Base-by-base conservation (phyloP, 1,140 invertebrate genomes). In the Whitmania pigra region DNA sequence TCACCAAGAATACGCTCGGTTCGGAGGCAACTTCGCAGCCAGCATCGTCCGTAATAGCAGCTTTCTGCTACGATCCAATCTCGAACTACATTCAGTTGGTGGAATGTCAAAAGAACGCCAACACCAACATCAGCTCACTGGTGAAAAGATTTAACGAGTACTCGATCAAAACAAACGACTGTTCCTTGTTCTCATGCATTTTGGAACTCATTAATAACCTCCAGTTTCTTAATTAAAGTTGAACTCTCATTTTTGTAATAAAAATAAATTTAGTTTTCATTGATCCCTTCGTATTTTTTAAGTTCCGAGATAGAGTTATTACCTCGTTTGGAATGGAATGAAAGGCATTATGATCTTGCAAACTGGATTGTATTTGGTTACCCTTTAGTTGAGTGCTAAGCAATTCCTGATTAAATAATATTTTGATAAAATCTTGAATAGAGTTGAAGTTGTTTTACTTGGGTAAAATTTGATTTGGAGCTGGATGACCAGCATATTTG, bases 151-250 rank as follows among this genome's bases (percentile, higher is more conserved):
- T 88, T 78, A 83, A 85, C n/a, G 88, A 89, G 73, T 88, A 87
- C 77, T 86, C 84, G 76, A 85, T 84, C 73, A 84, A 85, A 75
- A 74, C 85, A 85, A 75, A 74, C 60, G 91, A 94, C 78, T 94
- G 92, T 79, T 90, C 90, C 0, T 85, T 94, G 53, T 93, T 90
- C 82, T 90, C 90, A 15, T 90, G 92, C 29, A 88, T 96, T 49
- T 85, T 90, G 75, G 91, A 94, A 80, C 82, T 95, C 60, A 81
- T 94, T 6, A 85, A 87, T 18, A 92, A 91, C 83, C 85, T 94
- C 31, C 78, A 80, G 0, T 74, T 81, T n/a, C 79, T 25, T 22
- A 63, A 25, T 63, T 22, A 25, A 13, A 15, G 57, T 63, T 63
- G 18, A 31, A 63, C 20, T 9, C 11, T 6, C 18, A 31, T 63